Evolutionary conservation across 2,113 vertebrate species (phyloP).

Genomic region (Rhombomys opimus): DNA sequence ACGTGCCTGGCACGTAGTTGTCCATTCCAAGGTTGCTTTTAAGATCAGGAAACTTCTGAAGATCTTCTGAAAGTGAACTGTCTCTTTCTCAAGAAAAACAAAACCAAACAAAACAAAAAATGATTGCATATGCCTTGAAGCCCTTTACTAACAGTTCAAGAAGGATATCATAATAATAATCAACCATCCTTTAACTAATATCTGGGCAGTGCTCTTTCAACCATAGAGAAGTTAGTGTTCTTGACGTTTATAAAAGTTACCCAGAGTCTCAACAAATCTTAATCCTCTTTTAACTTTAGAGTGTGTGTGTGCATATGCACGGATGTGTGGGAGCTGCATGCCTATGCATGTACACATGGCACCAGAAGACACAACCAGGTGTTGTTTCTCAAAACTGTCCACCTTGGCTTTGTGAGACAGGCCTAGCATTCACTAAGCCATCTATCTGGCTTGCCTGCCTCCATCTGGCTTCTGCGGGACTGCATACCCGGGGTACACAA

Average conservation of each 20-base stretch:
- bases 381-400: neutral
- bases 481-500: neutral
- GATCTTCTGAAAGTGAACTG: constrained; percentile 14
- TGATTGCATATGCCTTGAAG: neutral
- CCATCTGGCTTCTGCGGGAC: neutral
- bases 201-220: neutral
- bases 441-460: neutral
- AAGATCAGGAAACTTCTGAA: constrained; percentile 14
- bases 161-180: neutral
- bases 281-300: neutral
- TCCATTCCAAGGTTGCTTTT: neutral
- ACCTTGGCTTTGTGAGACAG: neutral
- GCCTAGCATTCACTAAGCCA: neutral
- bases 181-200: neutral
- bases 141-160: neutral
- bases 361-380: neutral
- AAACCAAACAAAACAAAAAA: neutral
- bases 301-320: neutral
- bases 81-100: neutral
- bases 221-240: neutral
- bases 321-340: neutral
- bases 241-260: constrained; percentile 8
- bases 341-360: neutral
- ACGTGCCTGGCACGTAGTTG: neutral
- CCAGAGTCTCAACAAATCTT: constrained; percentile 46